Evolutionary conservation across 2,797 vertebrate species (phyloP), one percentile per base, ranked within the genome.

Genomic region (Falco cherrug): DNA sequence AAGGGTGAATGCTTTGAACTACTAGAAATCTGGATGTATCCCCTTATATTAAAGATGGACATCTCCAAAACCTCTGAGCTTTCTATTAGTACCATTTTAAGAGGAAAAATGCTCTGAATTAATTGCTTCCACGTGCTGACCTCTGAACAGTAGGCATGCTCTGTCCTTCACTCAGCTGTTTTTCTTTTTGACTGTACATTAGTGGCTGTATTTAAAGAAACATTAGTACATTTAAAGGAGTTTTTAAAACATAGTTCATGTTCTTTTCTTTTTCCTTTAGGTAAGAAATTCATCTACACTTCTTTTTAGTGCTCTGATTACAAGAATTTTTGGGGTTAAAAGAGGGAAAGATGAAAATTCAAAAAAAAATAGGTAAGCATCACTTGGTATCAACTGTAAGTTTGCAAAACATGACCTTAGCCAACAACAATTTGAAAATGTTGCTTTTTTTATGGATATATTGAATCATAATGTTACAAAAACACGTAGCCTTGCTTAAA

Each of bases 221-320:
- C 19, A 31, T 1, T 6, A 2, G 8, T 37, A 6, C 5, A n/a
- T 68, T 92, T 92, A 71, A 39, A 69, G 35, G 6, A 17, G 9
- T 50, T 77, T 89, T 71, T 39, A 29, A 50, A 69, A 64, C 12
- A 4, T 56, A 21, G 21, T 80, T 95, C 25, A 53, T 90, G 1
- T 80, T 70, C 84, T 76, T 60, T 87, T 51, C 21, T 92, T 95
- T 87, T 84, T 69, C 16, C 24, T 80, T 87, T 98, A 99, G 99
- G 99, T 99, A 95, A 99, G 99, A 97, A 99, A 99, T 98, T 99
- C 99, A 64, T 99, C 99, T 79, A 99, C 99, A 3, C 99, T 99
- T 59, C 99, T 99, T 90, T 99, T 99, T 98, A 99, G 99, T 98
- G 98, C 99, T 53, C 97, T 99, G 94, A 99, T 99, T 97, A 99